Evolutionary conservation across 1,140 invertebrate species (phyloP).

Genomic region (Drosophila chauvacae): DNA sequence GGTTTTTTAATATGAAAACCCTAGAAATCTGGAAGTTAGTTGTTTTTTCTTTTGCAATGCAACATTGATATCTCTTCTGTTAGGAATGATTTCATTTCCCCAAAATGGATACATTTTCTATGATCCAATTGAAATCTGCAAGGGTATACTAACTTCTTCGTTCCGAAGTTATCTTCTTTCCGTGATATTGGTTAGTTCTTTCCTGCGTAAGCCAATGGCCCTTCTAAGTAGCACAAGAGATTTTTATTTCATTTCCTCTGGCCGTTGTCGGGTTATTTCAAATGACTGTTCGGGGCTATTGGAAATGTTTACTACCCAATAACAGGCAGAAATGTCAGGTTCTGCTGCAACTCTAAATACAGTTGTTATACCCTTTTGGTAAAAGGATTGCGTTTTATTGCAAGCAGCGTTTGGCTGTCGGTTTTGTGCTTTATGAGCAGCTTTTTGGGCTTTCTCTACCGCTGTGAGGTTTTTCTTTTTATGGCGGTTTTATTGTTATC

Average conservation of each 20-base stretch:
- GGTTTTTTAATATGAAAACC: background rate
- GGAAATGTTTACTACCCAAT: slow-evolving; percentile 61
- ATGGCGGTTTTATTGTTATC: slow-evolving; percentile 41
- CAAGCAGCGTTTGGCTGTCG: slow-evolving; percentile 11
- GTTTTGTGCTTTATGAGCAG: slow-evolving; percentile 31
- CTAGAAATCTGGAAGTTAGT: background rate
- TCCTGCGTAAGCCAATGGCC: slow-evolving; percentile 8
- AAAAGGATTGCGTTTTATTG: slow-evolving; percentile 62
- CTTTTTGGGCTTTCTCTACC: slow-evolving; percentile 16
- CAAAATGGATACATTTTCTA: background rate
- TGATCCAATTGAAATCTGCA: background rate
- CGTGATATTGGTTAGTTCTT: background rate
- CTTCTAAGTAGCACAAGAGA: slow-evolving; percentile 32
- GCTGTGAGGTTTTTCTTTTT: slow-evolving; percentile 20
- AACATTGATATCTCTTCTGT: background rate
- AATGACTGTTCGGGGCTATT: slow-evolving; percentile 43
- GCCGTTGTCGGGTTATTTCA: slow-evolving; percentile 14
- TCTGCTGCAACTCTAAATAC: slow-evolving; percentile 19
- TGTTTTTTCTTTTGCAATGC: background rate
- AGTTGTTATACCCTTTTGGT: slow-evolving; percentile 33
- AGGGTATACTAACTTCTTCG: background rate
- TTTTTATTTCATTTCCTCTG: slow-evolving; percentile 52
- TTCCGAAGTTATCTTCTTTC: background rate
- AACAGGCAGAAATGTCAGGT: slow-evolving; percentile 19
- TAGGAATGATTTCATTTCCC: background rate